Base-by-base conservation (phyloP, 2,113 vertebrate species). In the Athene cunicularia region DNA sequence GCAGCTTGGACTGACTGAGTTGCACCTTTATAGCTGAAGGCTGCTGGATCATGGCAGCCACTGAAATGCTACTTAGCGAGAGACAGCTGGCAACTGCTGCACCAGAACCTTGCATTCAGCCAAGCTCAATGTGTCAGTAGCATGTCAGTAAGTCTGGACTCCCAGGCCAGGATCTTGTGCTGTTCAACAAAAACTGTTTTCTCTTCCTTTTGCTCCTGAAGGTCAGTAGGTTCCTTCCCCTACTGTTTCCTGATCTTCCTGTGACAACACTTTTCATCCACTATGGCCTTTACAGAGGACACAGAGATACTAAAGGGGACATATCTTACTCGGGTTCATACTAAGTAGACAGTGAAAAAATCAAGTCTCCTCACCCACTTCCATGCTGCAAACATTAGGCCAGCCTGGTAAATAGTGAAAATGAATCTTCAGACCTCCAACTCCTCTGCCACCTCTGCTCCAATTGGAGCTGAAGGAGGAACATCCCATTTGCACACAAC, bases 1-100 rank as follows among this genome's bases (percentile, higher is more conserved):
- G 15, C 16, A 37, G 22, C 49, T 64, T 30, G 4, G 39, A 72
- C 20, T 28, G 27, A 50, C 5, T 1, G 1, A 47, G 18, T 0
- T 64, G 30, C 14, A 49, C 27, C 23, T 56, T 67, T 33, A 43
- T 8, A 53, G 59, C 24, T 86, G 75, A 80, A 92, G 37, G 32
- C 52, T 52, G 17, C 14, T 56, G 26, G 26, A 43, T 5, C 39
- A 58, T 0, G 26, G 52, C 28, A 85, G 74, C 23, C 55, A 67
- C 14, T 21, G n/a, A 80, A 90, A 73, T 7, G 14, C 26, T 53
- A 1, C 28, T 22, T 5, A 32, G 7, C 5, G 4, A 82, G 56
- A 66, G 15, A 35, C 17, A 62, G 53, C 37, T 30, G n/a, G 27
- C 35, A 76, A 8, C 12, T 27, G 26, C 35, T 84, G 59, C 35